Base-by-base conservation (phyloP, 92 coral and sea anemone genomes). In the Montipora capitata region DNA sequence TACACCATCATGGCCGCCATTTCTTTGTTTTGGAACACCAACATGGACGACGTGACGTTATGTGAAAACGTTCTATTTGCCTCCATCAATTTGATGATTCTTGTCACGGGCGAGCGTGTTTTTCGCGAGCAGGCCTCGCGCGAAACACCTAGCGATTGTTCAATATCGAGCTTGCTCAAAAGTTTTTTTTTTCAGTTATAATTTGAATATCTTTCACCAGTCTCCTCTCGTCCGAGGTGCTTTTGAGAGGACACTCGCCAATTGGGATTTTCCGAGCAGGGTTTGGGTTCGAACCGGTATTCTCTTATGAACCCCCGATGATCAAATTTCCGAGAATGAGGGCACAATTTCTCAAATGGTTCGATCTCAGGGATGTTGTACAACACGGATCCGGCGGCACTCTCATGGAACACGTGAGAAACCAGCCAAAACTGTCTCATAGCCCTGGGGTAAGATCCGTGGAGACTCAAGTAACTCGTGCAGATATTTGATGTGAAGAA, bases 371-470 rank as follows among this genome's bases (percentile, higher is more conserved):
- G 81, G 3, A 98, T 72, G 64, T 87, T 73, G 79, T 96, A 98
- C 56, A 9, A 16, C 4, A 85, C 17, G 13, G 77, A 40, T 9
- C 65, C 58, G 0, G 81, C 58, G 12, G 43, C 48, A 51, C 89
- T 86, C 8, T 80, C 77, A 13, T 95, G 96, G 38, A 98, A 83
- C 9, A 84, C 92, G 27, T 82, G 74, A 39, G 92, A 86, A 51
- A 96, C 83, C 45, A 96, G 56, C 99, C 99, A 96, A 20, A 98
- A 94, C 74, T 92, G 96, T 62, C 94, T 54, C 99, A 98, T 98
- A 9, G 96, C 86, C 17, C 82, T 85, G 2, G 97, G 93, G 66
- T 96, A 98, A 5, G 97, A 69, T 10, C 99, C 99, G 38, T 98
- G 99, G 3, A 98, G 95, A 39, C 99, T 98, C 10, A 98, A 15